Conservation (phyloP, 2,797 vertebrate genomes). For the Alcedo quadribrachys region DNA sequence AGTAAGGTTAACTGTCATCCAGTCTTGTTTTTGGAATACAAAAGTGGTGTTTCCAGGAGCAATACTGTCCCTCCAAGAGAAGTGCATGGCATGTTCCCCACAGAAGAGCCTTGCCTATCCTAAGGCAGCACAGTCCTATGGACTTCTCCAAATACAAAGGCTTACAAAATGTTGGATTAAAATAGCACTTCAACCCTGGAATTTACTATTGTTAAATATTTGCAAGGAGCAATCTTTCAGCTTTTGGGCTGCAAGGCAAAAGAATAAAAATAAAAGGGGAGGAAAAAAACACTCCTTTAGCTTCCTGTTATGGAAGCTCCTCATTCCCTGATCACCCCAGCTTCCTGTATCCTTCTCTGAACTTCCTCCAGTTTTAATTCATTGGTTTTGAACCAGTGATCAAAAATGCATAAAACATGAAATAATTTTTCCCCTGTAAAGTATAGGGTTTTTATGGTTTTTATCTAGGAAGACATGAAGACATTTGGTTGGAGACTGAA, state of each 20-base stretch:
- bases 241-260: neutral
- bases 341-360: neutral
- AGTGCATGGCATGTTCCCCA: neutral
- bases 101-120: neutral
- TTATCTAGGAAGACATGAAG: neutral
- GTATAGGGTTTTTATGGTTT: fast-evolving
- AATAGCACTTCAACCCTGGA: neutral
- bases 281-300: neutral
- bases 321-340: neutral
- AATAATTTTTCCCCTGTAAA: neutral
- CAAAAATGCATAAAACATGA: neutral
- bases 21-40: neutral
- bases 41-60: neutral
- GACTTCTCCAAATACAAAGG: neutral
- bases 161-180: neutral
- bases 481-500: neutral
- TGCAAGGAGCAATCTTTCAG: neutral
- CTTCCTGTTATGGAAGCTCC: slow-evolving; percentile 10
- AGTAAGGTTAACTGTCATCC: neutral
- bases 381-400: neutral
- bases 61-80: neutral
- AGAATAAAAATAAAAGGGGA: neutral
- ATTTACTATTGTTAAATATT: neutral
- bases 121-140: neutral
- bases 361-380: neutral